Conservation (phyloP, 2,888 invertebrate species). For the Prosopocoilus inquinatus region DNA sequence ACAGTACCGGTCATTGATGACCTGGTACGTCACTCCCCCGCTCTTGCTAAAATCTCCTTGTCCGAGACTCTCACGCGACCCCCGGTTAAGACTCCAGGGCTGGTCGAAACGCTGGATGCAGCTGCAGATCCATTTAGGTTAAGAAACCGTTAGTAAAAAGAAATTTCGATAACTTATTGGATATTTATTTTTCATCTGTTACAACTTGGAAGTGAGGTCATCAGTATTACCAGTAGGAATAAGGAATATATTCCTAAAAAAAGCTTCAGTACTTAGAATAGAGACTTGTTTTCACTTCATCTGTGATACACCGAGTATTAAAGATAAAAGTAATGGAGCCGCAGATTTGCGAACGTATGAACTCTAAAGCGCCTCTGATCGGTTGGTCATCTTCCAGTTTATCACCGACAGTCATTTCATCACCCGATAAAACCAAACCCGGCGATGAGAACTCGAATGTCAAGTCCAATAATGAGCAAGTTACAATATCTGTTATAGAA, state of each 20-base stretch:
- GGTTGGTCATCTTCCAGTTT: slow-evolving; percentile 43
- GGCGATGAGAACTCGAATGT: too few relatives aligned
- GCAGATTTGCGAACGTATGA: slow-evolving; percentile 18
- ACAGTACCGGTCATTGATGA: slow-evolving; percentile 55
- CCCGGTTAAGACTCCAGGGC: slow-evolving; percentile 58
- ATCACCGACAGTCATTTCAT: slow-evolving; percentile 24
- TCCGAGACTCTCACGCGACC: slow-evolving; percentile 56
- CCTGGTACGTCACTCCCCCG: slow-evolving; percentile 55
- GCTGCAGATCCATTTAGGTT: slow-evolving; percentile 10
- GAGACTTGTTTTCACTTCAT: neutral
- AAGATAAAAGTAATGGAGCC: slow-evolving; percentile 19
- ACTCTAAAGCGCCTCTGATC: slow-evolving; percentile 20
- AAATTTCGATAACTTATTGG: too few relatives aligned
- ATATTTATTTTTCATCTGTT: too few relatives aligned
- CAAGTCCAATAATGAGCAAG: too few relatives aligned
- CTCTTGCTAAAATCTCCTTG: slow-evolving; percentile 55
- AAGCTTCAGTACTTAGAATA: too few relatives aligned
- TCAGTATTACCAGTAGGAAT: too few relatives aligned
- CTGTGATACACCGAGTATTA: slow-evolving; percentile 4
- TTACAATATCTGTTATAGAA: too few relatives aligned
- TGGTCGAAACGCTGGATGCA: slow-evolving; percentile 46
- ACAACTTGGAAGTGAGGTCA: too few relatives aligned
- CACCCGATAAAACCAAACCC: too few relatives aligned
- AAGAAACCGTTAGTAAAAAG: neutral
- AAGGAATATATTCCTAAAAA: too few relatives aligned